These are phyloP conservation scores for Dendrolimus houi DNA, from an alignment of 2,888 invertebrate genomes.

Conservation along the genomic window DNA sequence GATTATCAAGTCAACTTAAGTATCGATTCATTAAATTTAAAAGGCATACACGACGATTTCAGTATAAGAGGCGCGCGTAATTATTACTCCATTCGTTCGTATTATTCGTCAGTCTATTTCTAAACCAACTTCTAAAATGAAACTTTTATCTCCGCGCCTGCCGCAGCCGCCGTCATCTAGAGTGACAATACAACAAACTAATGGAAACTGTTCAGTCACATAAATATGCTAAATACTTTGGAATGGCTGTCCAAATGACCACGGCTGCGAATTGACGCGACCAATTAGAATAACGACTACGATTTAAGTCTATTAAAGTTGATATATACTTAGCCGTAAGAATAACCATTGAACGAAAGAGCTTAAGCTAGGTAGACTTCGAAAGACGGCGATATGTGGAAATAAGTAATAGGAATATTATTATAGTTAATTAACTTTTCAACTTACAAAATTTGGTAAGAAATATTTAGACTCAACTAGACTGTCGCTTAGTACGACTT, in stretches of 20 bases:
- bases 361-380: not conserved
- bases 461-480: no score
- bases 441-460: no score
- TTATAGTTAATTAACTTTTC: no score
- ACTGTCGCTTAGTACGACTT: no score
- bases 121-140: conserved; percentile 35
- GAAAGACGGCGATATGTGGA: not conserved
- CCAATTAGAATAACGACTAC: not conserved
- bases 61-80: conserved; percentile 18
- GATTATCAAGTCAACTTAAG: no score
- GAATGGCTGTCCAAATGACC: conserved; percentile 9
- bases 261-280: not conserved
- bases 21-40: no score
- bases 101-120: conserved; percentile 56
- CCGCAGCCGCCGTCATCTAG: conserved; percentile 13
- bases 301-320: conserved; percentile 17
- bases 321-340: conserved; percentile 24
- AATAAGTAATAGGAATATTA: no score
- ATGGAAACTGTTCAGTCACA: no score
- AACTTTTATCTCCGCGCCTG: conserved; percentile 8
- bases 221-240: conserved; percentile 13
- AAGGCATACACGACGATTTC: conserved; percentile 8
- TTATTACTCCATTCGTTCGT: conserved; percentile 20
- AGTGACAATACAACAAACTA: not conserved
- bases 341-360: conserved; percentile 26